Percentiles rank a stretch among this genome's conserved stretches.
phyloP scores from a whole-genome alignment of 1,140 invertebrate genomes.

The Teleogryllus occipitalis region DNA sequence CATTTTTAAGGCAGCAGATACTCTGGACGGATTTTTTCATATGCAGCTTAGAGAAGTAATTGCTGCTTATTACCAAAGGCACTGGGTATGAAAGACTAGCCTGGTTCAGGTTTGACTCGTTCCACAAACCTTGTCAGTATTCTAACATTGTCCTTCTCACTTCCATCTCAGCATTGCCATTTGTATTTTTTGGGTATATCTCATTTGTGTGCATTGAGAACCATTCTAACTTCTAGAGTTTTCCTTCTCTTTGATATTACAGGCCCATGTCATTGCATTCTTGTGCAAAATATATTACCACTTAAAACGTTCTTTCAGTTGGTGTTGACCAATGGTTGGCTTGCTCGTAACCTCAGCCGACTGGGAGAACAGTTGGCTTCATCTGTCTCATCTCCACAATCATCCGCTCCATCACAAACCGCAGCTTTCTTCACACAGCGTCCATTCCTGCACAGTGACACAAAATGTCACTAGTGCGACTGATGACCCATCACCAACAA shows the following conservation, averaged over 20 bases:
- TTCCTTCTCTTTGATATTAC: not conserved
- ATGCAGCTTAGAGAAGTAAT: not conserved
- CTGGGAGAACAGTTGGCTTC: slow-evolving; percentile 31
- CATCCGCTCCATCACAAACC: slow-evolving; percentile 45
- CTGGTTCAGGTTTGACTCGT: not conserved
- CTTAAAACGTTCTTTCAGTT: not conserved
- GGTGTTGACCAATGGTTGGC: not conserved
- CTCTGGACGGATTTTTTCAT: not conserved
- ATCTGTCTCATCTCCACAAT: slow-evolving; percentile 48
- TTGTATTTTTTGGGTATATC: too few relatives aligned
- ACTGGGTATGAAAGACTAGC: not conserved
- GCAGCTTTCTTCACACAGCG: slow-evolving; percentile 42
- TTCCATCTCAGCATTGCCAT: too few relatives aligned
- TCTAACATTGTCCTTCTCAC: too few relatives aligned
- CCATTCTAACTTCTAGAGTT: not conserved
- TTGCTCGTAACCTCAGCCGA: not conserved
- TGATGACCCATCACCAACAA: too few relatives aligned
- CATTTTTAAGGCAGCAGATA: not conserved
- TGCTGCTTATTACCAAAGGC: not conserved
- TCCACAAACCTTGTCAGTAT: too few relatives aligned
- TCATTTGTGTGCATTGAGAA: not conserved
- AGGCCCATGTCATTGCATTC: not conserved
- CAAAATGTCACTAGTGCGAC: not conserved
- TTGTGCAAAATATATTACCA: not conserved
- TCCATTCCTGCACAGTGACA: slow-evolving; percentile 38